Percentiles rank a stretch among this genome's conserved stretches.
These are phyloP conservation scores for Luehdorfia chinensis DNA, from an alignment of 1,140 invertebrate species.

Conservation along the genomic window DNA sequence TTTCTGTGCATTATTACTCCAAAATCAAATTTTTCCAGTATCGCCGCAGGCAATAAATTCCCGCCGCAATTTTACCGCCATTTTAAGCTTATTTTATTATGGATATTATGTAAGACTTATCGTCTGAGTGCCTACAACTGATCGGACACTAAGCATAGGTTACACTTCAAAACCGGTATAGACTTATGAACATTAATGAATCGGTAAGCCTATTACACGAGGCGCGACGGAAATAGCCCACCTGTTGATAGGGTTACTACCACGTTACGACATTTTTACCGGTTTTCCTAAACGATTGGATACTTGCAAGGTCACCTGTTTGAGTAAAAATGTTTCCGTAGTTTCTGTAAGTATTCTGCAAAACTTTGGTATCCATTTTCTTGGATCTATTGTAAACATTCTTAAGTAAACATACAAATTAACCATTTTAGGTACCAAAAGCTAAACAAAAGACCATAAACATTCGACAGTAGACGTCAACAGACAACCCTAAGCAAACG, in stretches of 20 bases:
- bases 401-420: too few species aligned
- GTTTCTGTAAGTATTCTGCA: too few species aligned
- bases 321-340: too few species aligned
- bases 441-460: too few species aligned
- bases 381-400: too few species aligned
- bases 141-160: constrained; percentile 3
- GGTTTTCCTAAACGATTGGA: background rate
- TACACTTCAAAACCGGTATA: constrained; percentile 8
- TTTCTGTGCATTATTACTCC: too few species aligned
- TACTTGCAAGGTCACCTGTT: background rate
- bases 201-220: constrained; percentile 12
- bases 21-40: too few species aligned
- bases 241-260: constrained; percentile 8
- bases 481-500: background rate
- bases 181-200: constrained; percentile 12
- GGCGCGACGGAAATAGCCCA: constrained; percentile 7
- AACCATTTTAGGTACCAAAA: too few species aligned
- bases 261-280: background rate
- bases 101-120: constrained; percentile 4
- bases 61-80: constrained; percentile 2
- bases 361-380: too few species aligned
- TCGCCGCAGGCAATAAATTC: too few species aligned
- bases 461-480: too few species aligned
- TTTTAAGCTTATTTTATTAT: background rate
- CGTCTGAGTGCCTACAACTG: background rate